Conservation (phyloP, 2,888 invertebrate genomes). For the Drosophila cognata region DNA sequence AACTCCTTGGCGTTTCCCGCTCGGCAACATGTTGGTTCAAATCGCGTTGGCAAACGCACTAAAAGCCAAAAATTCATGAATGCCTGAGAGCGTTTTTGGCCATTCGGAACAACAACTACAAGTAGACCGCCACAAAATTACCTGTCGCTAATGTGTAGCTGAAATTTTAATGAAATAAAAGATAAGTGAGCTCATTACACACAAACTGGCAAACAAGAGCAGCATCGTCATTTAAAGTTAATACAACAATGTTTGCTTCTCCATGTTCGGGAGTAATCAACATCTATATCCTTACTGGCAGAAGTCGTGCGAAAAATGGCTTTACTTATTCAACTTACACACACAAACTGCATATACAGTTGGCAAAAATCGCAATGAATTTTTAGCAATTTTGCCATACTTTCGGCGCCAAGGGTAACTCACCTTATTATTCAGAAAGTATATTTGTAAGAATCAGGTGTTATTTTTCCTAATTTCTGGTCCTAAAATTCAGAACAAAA, state of each 20-base stretch:
- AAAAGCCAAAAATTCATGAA: conserved; percentile 68
- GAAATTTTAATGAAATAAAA: conserved; percentile 76
- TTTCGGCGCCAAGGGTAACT: not conserved
- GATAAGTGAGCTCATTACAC: conserved; percentile 64
- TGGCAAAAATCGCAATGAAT: not conserved
- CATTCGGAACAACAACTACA: conserved; percentile 25
- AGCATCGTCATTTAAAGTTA: conserved; percentile 38
- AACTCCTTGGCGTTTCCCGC: not conserved
- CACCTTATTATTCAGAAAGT: not conserved
- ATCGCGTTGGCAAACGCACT: conserved; percentile 54
- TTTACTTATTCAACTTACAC: not conserved
- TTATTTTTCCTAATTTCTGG: not conserved
- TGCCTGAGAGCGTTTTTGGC: conserved; percentile 66
- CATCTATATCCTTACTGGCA: not conserved
- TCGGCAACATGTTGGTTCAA: not conserved
- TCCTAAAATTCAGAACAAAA: not conserved
- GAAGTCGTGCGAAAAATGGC: not conserved
- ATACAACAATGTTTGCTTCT: conserved; percentile 12
- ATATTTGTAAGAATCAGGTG: not conserved
- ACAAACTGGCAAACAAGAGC: conserved; percentile 26
- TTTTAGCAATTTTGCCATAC: not conserved
- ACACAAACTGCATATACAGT: not conserved
- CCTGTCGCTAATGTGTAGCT: conserved; percentile 49
- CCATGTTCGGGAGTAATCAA: not conserved
- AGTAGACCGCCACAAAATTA: conserved; percentile 36